Evolutionary conservation across 1,140 invertebrate species (phyloP).

Genomic region (Trypoxylus dichotomus): DNA sequence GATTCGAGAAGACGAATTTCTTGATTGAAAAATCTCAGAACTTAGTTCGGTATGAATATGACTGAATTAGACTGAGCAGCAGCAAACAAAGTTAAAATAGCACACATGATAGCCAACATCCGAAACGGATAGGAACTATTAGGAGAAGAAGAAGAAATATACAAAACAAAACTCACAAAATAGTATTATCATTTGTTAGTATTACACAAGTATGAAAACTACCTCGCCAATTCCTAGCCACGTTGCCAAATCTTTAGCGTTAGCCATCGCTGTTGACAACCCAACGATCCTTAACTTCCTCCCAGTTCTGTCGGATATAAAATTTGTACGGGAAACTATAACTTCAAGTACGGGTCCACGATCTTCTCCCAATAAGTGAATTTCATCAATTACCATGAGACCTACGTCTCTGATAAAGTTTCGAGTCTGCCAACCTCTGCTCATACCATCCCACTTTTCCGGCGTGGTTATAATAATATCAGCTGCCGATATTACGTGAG

Average conservation of each 20-base stretch:
- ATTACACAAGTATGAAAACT: conserved; percentile 9
- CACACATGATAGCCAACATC: no score
- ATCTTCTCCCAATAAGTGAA: conserved; percentile 93
- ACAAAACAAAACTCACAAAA: not conserved
- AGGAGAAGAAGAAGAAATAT: no score
- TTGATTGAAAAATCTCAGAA: no score
- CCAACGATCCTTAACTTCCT: conserved; percentile 82
- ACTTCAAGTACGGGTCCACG: conserved; percentile 84
- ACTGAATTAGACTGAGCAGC: no score
- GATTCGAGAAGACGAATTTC: no score
- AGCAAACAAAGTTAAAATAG: no score
- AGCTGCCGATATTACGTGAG: conserved; percentile 78
- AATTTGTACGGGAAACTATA: conserved; percentile 72
- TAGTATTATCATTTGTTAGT: not conserved
- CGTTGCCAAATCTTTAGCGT: conserved; percentile 94
- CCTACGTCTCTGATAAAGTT: conserved; percentile 92
- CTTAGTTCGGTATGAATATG: no score
- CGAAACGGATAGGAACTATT: no score
- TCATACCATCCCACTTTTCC: conserved; percentile 99
- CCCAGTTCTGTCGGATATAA: conserved; percentile 51
- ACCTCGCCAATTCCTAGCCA: conserved; percentile 89
- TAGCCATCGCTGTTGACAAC: conserved; percentile 95
- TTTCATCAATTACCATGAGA: conserved; percentile 97
- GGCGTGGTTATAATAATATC: conserved; percentile 98
- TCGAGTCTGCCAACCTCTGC: conserved; percentile 94